phyloP scores from a whole-genome alignment of 2,888 invertebrate genomes.

The Watsonalla cultraria region DNA sequence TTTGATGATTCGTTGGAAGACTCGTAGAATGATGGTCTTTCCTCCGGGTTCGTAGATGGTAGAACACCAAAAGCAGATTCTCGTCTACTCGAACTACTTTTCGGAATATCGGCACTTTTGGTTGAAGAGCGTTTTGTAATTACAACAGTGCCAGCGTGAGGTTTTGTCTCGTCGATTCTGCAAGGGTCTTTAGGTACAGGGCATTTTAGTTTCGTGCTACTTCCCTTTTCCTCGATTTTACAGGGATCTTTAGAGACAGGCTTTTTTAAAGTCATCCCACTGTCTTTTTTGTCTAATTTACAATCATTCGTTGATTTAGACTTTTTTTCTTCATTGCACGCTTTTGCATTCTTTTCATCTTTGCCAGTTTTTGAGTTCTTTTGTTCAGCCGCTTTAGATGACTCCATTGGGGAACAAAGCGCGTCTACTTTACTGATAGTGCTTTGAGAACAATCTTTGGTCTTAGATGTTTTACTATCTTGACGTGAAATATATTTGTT shows the following conservation, averaged over 20 bases:
- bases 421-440: constrained; percentile 12
- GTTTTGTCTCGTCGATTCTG: background rate
- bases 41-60: background rate
- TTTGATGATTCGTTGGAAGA: constrained; percentile 2
- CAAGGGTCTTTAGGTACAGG: constrained; percentile 7
- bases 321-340: background rate
- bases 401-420: background rate
- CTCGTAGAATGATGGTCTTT: constrained; percentile 1
- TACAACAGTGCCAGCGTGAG: constrained; percentile 3
- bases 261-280: background rate
- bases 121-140: background rate
- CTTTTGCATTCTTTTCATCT: background rate
- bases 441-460: constrained; percentile 1
- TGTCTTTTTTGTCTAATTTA: background rate
- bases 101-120: background rate
- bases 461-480: constrained; percentile 5
- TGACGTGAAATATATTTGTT: background rate
- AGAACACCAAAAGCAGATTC: background rate
- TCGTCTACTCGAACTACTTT: background rate
- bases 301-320: background rate
- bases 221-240: background rate
- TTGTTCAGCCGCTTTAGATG: background rate
- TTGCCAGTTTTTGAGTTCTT: background rate
- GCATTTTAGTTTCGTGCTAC: constrained; percentile 1
- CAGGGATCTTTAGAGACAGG: background rate